Evolutionary conservation across 2,797 vertebrate genomes (phyloP).

Genomic region (Nannoperca australis): DNA sequence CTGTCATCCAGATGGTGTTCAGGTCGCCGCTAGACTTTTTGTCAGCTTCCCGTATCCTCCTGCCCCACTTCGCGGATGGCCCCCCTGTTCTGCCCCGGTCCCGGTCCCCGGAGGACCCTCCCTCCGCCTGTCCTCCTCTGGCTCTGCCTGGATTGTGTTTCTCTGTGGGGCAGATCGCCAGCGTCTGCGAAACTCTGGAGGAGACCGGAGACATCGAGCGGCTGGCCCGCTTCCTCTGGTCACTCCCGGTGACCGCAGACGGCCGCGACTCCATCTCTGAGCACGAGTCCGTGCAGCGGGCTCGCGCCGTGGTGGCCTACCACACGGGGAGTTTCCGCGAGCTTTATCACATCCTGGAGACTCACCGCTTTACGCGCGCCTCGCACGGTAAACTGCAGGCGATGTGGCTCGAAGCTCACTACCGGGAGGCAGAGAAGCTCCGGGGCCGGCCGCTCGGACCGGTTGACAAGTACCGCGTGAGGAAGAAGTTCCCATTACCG

Average conservation of each 20-base stretch:
- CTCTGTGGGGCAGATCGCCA: constrained; percentile 97
- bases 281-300: constrained; percentile 96
- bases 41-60: constrained; percentile 92
- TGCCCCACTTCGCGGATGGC: constrained; percentile 92
- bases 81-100: constrained; percentile 87
- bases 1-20: constrained; percentile 93
- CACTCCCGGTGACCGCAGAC: constrained; percentile 93
- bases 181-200: constrained; percentile 98
- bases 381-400: constrained; percentile 97
- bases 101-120: constrained; percentile 89
- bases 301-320: constrained; percentile 96
- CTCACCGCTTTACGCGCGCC: constrained; percentile 97
- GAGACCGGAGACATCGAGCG: constrained; percentile 98
- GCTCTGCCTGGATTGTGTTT: constrained; percentile 95
- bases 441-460: constrained; percentile 95
- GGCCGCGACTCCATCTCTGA: constrained; percentile 96
- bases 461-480: constrained; percentile 97
- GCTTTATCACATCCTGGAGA: constrained; percentile 97
- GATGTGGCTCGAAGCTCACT: constrained; percentile 99
- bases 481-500: constrained; percentile 98
- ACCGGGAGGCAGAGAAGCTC: constrained; percentile 97
- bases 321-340: constrained; percentile 97
- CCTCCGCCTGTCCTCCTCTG: constrained; percentile 84
- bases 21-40: constrained; percentile 94
- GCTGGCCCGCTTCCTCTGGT: constrained; percentile 98